Conservation (phyloP, 2,113 vertebrate genomes). For the Eptatretus burgeri region DNA sequence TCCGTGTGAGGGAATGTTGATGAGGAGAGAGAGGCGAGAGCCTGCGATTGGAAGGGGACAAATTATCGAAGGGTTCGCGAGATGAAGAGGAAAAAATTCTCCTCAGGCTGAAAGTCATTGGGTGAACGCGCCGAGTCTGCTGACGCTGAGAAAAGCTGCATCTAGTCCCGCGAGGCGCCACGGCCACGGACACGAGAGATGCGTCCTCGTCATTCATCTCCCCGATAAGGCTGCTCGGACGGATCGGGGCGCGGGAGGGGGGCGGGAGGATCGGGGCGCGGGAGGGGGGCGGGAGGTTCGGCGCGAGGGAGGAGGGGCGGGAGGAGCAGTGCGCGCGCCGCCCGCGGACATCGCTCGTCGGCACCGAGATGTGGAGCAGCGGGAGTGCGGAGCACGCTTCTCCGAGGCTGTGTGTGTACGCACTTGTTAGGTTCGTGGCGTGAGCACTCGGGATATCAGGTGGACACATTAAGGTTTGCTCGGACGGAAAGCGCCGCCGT, state of each 20-base stretch:
- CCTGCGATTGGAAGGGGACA: too few species aligned
- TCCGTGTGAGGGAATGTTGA: too few species aligned
- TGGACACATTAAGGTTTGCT: constrained; percentile 14
- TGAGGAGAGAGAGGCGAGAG: too few species aligned
- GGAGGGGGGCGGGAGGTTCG: neutral
- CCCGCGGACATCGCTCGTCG: constrained; percentile 11
- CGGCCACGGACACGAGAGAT: too few species aligned
- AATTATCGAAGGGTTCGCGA: too few species aligned
- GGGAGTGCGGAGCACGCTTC: neutral
- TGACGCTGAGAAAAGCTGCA: too few species aligned
- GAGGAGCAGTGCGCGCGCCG: constrained; percentile 11
- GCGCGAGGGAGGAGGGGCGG: neutral
- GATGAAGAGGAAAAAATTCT: too few species aligned
- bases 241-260: neutral
- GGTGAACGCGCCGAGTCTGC: too few species aligned
- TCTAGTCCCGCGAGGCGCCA: too few species aligned
- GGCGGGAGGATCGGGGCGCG: neutral
- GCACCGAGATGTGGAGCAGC: neutral
- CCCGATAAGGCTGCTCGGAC: neutral
- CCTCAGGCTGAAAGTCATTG: too few species aligned
- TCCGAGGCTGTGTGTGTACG: constrained; percentile 10
- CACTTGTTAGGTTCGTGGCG: constrained; percentile 12
- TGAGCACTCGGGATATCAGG: constrained; percentile 15
- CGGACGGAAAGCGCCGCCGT: neutral
- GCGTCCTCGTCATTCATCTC: constrained; percentile 4